These are phyloP conservation scores for Notocelia uddmanniana DNA, from an alignment of 2,888 invertebrate species.

Conservation along the genomic window DNA sequence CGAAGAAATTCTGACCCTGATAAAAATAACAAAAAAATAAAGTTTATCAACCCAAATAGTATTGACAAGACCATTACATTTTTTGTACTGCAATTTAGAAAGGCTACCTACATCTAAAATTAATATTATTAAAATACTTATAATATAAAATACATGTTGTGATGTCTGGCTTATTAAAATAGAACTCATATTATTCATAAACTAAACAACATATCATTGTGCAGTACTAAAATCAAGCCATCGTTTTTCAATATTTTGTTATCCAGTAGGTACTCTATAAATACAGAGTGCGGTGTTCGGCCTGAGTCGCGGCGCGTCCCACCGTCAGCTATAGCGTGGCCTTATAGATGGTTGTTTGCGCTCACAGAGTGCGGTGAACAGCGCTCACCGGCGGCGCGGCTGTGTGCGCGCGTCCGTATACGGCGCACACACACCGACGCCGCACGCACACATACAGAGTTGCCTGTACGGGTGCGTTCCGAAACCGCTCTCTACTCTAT, in stretches of 20 bases:
- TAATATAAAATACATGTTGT: background rate
- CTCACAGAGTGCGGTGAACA: slow-evolving; percentile 87
- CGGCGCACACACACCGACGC: slow-evolving; percentile 60
- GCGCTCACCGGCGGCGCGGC: slow-evolving; percentile 80
- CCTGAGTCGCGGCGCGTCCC: slow-evolving; percentile 76
- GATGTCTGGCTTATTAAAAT: background rate
- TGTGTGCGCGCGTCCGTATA: slow-evolving; percentile 74
- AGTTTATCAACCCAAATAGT: too few relatives aligned
- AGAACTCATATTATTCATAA: background rate
- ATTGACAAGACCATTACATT: too few relatives aligned
- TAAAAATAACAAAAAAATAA: too few relatives aligned
- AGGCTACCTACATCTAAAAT: background rate
- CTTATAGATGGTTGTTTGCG: slow-evolving; percentile 87
- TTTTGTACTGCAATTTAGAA: too few relatives aligned
- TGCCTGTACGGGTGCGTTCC: slow-evolving; percentile 81
- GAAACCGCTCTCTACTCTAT: slow-evolving; percentile 87
- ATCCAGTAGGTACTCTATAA: slow-evolving; percentile 54
- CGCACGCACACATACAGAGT: slow-evolving; percentile 61
- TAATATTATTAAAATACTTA: background rate
- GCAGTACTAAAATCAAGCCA: background rate
- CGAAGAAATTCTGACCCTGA: too few relatives aligned
- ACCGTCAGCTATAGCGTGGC: slow-evolving; percentile 86
- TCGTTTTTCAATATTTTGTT: slow-evolving; percentile 18
- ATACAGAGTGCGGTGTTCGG: slow-evolving; percentile 65
- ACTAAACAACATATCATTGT: background rate